Percentiles rank a stretch among this genome's conserved stretches.
Evolutionary conservation across 2,797 vertebrate genomes (phyloP).

Genomic region (Anguilla obscura): DNA sequence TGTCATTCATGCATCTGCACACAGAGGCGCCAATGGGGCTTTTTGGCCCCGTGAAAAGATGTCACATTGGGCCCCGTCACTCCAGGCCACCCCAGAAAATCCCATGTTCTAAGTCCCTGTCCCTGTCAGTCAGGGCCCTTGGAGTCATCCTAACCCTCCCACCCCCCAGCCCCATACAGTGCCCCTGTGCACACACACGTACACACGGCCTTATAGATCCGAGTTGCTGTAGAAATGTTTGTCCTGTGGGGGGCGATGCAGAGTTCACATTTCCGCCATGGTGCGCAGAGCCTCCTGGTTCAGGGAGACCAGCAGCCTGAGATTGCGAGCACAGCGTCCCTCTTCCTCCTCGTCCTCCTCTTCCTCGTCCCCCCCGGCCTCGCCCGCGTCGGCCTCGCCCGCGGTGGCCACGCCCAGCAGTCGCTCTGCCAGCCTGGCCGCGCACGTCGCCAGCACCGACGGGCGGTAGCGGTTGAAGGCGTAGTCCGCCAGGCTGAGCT

Average conservation of each 20-base stretch:
- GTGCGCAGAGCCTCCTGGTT: conserved; percentile 73
- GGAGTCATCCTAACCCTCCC: too few relatives aligned
- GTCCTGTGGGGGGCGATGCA: background rate
- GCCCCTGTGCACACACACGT: background rate
- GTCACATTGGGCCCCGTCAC: background rate
- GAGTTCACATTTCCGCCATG: conserved; percentile 54
- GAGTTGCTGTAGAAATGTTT: background rate
- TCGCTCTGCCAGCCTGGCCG: conserved; percentile 76
- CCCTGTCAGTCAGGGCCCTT: too few relatives aligned
- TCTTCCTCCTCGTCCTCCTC: conserved; percentile 33
- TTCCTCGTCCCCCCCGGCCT: background rate
- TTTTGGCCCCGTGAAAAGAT: background rate
- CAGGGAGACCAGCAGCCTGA: conserved; percentile 81
- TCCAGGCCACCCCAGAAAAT: background rate
- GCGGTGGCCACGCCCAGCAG: conserved; percentile 56
- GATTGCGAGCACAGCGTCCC: conserved; percentile 72
- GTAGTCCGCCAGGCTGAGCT: conserved; percentile 90
- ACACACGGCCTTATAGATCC: background rate
- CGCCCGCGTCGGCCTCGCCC: background rate
- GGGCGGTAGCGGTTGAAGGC: conserved; percentile 82
- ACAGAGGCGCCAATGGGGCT: too few relatives aligned
- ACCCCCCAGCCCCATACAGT: too few relatives aligned
- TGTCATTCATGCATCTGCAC: too few relatives aligned
- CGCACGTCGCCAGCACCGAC: conserved; percentile 81
- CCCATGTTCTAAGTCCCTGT: background rate